Percentiles rank a stretch among this genome's conserved stretches.
Conservation (phyloP, 1,140 invertebrate species). For the Eupristina koningsbergeri region DNA sequence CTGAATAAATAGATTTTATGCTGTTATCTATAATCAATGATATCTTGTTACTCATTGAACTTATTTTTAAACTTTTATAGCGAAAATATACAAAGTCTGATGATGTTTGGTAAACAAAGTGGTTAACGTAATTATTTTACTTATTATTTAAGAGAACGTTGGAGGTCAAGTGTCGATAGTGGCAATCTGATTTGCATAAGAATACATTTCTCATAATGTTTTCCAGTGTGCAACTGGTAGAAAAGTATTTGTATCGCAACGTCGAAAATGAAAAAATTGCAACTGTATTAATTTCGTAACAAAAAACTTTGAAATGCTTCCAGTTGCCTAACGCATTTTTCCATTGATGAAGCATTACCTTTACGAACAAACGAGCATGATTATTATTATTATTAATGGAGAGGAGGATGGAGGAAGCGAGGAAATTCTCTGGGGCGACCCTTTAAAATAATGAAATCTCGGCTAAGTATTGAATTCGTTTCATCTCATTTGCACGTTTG, state of each 20-base stretch:
- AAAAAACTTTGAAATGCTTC: too few relatives aligned
- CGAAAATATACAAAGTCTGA: background rate
- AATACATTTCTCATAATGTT: background rate
- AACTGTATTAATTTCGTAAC: too few relatives aligned
- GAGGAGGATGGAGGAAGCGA: too few relatives aligned
- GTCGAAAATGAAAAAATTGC: too few relatives aligned
- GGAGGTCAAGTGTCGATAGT: background rate
- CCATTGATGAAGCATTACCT: too few relatives aligned
- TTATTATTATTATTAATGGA: too few relatives aligned
- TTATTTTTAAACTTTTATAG: background rate
- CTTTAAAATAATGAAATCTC: constrained; percentile 5
- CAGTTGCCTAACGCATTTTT: too few relatives aligned
- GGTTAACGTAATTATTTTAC: background rate
- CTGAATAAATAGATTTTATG: too few relatives aligned
- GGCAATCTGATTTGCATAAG: background rate
- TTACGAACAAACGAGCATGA: too few relatives aligned
- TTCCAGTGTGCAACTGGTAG: background rate
- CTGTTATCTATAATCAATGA: too few relatives aligned
- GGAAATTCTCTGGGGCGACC: background rate
- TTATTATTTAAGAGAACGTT: background rate
- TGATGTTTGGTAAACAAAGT: background rate
- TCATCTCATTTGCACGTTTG: background rate
- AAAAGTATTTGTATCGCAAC: too few relatives aligned
- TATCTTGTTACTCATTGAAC: too few relatives aligned
- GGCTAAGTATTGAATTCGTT: background rate